phyloP scores from a whole-genome alignment of 2,888 invertebrate genomes.

The Heliconius ethilla region DNA sequence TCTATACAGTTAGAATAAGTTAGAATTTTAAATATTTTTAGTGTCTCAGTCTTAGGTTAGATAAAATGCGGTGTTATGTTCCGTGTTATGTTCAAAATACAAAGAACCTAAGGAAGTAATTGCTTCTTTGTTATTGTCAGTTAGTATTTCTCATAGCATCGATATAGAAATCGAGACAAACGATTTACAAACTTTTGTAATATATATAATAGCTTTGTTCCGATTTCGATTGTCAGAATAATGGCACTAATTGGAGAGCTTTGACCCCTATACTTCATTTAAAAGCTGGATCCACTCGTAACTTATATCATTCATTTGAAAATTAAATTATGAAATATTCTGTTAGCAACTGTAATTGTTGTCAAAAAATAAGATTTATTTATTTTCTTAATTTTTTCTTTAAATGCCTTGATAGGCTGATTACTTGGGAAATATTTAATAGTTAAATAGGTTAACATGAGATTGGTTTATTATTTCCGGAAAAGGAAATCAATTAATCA shows the following conservation, averaged over 20 bases:
- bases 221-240: conserved; percentile 21
- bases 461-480: neutral
- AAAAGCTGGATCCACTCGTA: conserved; percentile 8
- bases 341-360: neutral
- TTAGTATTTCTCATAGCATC: neutral
- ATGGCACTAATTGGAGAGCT: conserved; percentile 25
- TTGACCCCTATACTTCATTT: conserved; percentile 19
- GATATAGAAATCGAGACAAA: conserved; percentile 1
- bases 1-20: too few species aligned
- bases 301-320: conserved; percentile 17
- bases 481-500: neutral
- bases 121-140: neutral
- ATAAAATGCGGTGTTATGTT: neutral
- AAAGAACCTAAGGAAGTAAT: too few species aligned
- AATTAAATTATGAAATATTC: neutral
- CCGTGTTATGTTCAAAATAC: too few species aligned
- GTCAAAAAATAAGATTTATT: too few species aligned
- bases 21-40: too few species aligned
- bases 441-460: too few species aligned
- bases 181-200: neutral
- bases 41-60: too few species aligned
- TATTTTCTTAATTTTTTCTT: neutral
- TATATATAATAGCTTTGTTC: conserved; percentile 12
- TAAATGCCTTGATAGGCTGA: too few species aligned
- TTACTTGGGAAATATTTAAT: too few species aligned